Evolutionary conservation across 2,797 vertebrate species (phyloP), one percentile per base, ranked within the genome.

Genomic region (Margarornis squamiger): DNA sequence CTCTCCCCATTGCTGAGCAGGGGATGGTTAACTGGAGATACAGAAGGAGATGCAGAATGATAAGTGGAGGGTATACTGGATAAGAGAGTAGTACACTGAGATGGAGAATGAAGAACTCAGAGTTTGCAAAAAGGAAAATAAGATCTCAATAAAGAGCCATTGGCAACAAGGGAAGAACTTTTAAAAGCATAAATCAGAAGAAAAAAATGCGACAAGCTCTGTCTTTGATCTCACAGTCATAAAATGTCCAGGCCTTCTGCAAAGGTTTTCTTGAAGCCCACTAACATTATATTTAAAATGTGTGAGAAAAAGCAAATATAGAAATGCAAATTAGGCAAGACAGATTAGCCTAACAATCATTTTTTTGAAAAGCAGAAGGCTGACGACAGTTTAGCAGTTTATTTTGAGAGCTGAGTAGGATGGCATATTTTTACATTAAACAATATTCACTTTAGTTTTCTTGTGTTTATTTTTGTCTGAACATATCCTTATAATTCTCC

Each of bases 341-440:
- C 67, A 89, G 81, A 95, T 96, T 72, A 94, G 39, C 76, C 46
- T 86, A 91, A 82, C 71, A 90, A 65, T 54, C 43, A 39, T 24
- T 5, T 55, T 76, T 90, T 61, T 11, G 74, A 79, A 79, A 90
- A 76, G 73, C 79, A 91, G 93, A 70, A 79, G 61, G 66, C 76
- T 6, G 0, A 88, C 5, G 9, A 68, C 58, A 90, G 66, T 92
- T 90, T 76, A 89, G 67, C 51, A 67, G 59, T 89, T 91, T 95
- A 93, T 92, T 96, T 86, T 84, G 66, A 90, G 94, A 86, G 54
- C 79, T 93, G 73, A 68, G 85, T 90, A 77, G 91, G 82, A 61
- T 86, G 79, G 46, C 54, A 59, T 94, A 88, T 92, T 96, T 96
- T 83, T 95, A 72, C 54, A 84, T 91, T 92, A 93, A 94, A 84